Base-by-base conservation (phyloP, 2,797 vertebrate genomes). In the Odontamblyopus lacepedii region DNA sequence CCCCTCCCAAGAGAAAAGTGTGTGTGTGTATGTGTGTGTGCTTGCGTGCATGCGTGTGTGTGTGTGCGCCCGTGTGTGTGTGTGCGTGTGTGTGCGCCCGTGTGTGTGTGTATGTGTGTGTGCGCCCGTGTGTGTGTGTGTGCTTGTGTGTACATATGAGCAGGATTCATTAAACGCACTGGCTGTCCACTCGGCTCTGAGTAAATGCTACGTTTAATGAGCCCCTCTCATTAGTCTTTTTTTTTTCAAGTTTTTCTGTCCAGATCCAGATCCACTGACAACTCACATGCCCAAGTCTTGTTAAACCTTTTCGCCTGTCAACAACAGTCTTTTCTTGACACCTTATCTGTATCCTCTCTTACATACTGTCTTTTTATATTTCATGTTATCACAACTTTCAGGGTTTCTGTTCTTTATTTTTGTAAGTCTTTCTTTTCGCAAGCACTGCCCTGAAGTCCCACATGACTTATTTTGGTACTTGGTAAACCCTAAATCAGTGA, bases 191-290 rank as follows among this genome's bases (percentile, higher is more conserved):
- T 75, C 84, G 77, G 74, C 84, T 71, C 61, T 73, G 74, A 78
- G 66, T 83, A 76, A 81, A 82, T 60, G 68, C 68, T 69, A 0
- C 44, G 73, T 85, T 87, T 91, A 92, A 93, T 90, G 87, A 93
- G 87, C 70, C 70, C 7, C 72, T 82, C 85, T 92, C 83, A 86
- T 92, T 90, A 91, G 81, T 73, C 64, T 57, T 76, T 80, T 63
- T 69, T 80, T 75, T 80, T 32, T 7, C 68, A 78, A 75, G 75
- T 57, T 77, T 73, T 71, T 38, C 44, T 56, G 50, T 68, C 73
- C 35, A 35, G 11, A 77, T 8, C 55, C n/a, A 44, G 69, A 27
- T 9, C 57, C 69, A 53, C 1, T 71, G 74, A 65, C 74, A 73
- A 71, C 66, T 73, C 57, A 23, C 73, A 67, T 16, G 12, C 35